A percentile compares a stretch with the other conserved stretches of the same genome.
Conservation (phyloP, 2,888 invertebrate species). For the Luperina nickerlii region DNA sequence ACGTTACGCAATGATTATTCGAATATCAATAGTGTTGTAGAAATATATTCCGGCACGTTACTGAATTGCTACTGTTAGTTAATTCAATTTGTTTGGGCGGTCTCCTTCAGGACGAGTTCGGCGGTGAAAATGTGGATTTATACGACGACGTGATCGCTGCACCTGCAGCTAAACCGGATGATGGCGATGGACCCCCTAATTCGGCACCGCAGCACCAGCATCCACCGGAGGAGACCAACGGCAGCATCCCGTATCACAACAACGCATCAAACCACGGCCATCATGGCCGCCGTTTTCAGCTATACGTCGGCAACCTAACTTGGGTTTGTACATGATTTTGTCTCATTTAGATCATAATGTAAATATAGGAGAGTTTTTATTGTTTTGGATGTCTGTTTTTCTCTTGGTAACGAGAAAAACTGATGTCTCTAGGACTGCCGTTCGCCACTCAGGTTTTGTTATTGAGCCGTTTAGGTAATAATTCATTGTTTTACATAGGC, state of each 20-base stretch:
- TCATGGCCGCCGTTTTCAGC: conserved; percentile 95
- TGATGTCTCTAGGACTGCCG: conserved; percentile 65
- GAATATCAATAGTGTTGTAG: neutral
- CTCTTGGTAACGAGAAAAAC: conserved; percentile 66
- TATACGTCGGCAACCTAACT: conserved; percentile 99
- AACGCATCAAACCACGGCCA: conserved; percentile 93
- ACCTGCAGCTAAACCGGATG: conserved; percentile 91
- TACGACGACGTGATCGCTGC: conserved; percentile 98
- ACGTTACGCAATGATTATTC: conserved; percentile 66
- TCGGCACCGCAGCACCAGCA: conserved; percentile 89
- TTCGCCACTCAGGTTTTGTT: conserved; percentile 66
- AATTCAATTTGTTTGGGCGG: conserved; percentile 65
- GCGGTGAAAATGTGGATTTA: conserved; percentile 96
- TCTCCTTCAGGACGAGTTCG: conserved; percentile 93
- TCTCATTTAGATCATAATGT: conserved; percentile 82
- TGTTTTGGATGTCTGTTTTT: conserved; percentile 76
- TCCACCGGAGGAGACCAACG: conserved; percentile 92
- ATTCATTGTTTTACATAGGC: conserved; percentile 53
- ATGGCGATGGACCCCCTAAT: conserved; percentile 90
- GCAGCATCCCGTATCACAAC: conserved; percentile 92
- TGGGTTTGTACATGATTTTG: conserved; percentile 94
- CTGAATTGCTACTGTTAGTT: neutral
- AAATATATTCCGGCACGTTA: conserved; percentile 41
- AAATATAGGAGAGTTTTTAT: conserved; percentile 80
- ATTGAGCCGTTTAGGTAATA: conserved; percentile 42